Conservation (phyloP, 2,888 invertebrate genomes). For the Harpalus rufipes region DNA sequence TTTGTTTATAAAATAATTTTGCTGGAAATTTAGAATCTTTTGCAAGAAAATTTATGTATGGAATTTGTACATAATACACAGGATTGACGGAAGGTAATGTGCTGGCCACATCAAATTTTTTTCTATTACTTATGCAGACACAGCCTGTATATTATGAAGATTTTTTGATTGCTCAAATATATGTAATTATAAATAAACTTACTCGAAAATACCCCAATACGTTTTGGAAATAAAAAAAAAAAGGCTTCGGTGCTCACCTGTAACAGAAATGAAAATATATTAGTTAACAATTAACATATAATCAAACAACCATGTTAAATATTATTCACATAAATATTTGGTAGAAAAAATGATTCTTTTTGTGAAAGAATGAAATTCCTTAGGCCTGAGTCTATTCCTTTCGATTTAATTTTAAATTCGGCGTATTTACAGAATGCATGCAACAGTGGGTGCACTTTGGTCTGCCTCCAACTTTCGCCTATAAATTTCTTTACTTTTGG, state of each 20-base stretch:
- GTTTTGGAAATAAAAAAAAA: neutral
- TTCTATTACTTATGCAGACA: no score
- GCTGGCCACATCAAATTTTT: no score
- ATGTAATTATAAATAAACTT: neutral
- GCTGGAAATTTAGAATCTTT: no score
- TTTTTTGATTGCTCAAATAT: no score
- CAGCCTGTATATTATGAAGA: no score
- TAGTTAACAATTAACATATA: neutral
- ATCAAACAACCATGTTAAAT: neutral
- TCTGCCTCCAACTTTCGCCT: neutral
- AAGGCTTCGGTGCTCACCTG: slow-evolving; percentile 26
- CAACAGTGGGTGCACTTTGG: slow-evolving; percentile 34
- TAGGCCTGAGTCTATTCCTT: neutral
- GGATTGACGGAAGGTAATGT: no score
- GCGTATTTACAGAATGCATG: slow-evolving; percentile 7
- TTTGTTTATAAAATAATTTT: no score
- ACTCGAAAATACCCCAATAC: neutral
- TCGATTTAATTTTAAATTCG: slow-evolving; percentile 30
- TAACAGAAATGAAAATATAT: slow-evolving; percentile 34
- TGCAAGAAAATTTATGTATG: no score
- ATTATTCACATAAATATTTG: neutral
- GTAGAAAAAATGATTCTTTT: neutral
- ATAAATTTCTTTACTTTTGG: slow-evolving; percentile 39
- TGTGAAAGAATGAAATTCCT: slow-evolving; percentile 11
- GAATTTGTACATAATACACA: no score